These are phyloP conservation scores for Pimephales promelas DNA, from an alignment of 2,113 vertebrate species.

Conservation along the genomic window DNA sequence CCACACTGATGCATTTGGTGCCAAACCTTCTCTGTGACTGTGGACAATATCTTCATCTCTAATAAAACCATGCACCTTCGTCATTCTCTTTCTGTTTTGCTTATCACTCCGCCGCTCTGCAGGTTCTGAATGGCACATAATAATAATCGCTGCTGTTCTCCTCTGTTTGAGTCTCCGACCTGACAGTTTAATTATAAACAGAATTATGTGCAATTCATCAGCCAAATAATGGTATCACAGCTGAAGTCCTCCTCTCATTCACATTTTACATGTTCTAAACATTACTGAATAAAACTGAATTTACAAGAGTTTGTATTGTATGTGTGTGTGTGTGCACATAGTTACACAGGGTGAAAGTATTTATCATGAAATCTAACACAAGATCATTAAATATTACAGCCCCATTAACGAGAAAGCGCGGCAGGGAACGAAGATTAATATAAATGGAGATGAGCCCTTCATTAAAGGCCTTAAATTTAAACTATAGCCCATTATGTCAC, in stretches of 20 bases:
- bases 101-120: not conserved
- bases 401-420: slow-evolving; percentile 11
- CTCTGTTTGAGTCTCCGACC: not conserved
- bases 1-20: not conserved
- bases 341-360: not conserved
- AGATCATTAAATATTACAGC: not conserved
- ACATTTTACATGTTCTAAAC: not conserved
- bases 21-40: not conserved
- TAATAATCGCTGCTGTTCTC: not conserved
- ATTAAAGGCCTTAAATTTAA: slow-evolving; percentile 26
- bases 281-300: not conserved
- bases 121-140: not conserved
- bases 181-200: not conserved
- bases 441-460: slow-evolving; percentile 14
- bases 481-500: slow-evolving; percentile 13
- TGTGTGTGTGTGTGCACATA: not conserved
- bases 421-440: slow-evolving; percentile 12
- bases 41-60: not conserved
- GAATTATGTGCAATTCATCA: slow-evolving; percentile 18
- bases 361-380: not conserved
- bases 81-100: not conserved
- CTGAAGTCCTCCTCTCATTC: not conserved
- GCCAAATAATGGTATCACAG: slow-evolving; percentile 5
- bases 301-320: not conserved
- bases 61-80: not conserved